Percentiles rank a stretch among this genome's conserved stretches.
phyloP scores from a whole-genome alignment of 2,797 vertebrate genomes.

The Pipistrellus pygmaeus region DNA sequence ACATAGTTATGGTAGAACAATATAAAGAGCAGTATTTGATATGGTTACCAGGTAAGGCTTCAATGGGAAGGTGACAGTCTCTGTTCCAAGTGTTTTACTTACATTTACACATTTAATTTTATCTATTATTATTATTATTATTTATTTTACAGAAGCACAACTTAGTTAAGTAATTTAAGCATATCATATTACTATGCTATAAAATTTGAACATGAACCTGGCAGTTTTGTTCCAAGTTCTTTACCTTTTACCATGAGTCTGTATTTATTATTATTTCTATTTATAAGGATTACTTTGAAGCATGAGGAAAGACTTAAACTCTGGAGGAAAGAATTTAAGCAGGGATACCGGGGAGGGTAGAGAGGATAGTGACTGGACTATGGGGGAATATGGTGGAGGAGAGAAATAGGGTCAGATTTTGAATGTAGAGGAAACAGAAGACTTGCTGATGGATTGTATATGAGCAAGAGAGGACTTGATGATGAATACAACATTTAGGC shows the following conservation, averaged over 20 bases:
- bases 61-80: neutral
- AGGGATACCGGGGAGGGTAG: neutral
- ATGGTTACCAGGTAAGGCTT: neutral
- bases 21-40: neutral
- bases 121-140: neutral
- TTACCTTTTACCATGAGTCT: neutral
- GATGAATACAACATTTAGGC: neutral
- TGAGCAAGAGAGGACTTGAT: neutral
- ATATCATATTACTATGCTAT: neutral
- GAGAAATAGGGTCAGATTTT: neutral
- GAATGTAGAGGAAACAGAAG: neutral
- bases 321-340: neutral
- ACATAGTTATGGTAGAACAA: neutral
- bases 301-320: neutral
- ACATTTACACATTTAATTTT: constrained; percentile 24
- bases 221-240: neutral
- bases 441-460: neutral
- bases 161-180: neutral
- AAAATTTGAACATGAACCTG: neutral
- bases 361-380: neutral
- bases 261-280: constrained; percentile 19
- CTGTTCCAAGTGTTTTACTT: neutral
- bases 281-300: neutral
- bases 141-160: neutral
- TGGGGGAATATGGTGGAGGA: neutral